A percentile compares a stretch with the other conserved stretches of the same genome.
Conservation (phyloP, 2,888 invertebrate species). For the Sinotaia quadrata region DNA sequence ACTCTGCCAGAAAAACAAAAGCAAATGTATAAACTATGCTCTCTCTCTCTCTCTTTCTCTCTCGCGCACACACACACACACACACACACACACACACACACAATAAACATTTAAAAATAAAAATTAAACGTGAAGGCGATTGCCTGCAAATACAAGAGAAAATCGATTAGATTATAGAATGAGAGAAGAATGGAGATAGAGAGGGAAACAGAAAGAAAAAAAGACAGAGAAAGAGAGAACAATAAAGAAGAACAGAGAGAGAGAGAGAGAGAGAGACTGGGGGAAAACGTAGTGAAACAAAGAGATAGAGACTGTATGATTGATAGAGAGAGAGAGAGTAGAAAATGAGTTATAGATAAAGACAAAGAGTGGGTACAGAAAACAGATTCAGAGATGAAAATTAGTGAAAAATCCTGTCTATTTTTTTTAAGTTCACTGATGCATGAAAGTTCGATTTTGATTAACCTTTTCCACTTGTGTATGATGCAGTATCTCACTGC, state of each 20-base stretch:
- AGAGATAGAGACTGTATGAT: not conserved
- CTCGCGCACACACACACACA: not conserved
- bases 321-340: constrained; percentile 2
- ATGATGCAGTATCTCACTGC: too few relatives aligned
- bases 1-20: too few relatives aligned
- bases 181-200: not conserved
- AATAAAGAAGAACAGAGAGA: constrained; percentile 8
- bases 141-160: not conserved
- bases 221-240: constrained; percentile 11
- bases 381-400: too few relatives aligned
- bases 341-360: not conserved
- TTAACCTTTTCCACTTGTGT: too few relatives aligned
- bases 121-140: not conserved
- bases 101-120: too few relatives aligned
- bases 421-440: too few relatives aligned
- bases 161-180: not conserved
- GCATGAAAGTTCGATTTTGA: too few relatives aligned
- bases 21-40: too few relatives aligned
- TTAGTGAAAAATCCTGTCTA: too few relatives aligned
- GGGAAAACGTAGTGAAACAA: not conserved
- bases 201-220: not conserved
- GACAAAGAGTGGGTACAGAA: not conserved
- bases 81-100: not conserved
- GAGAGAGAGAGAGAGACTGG: not conserved
- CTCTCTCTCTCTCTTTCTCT: too few relatives aligned